Evolutionary conservation across 2,113 vertebrate species (phyloP).

Genomic region (Elanoides forficatus): DNA sequence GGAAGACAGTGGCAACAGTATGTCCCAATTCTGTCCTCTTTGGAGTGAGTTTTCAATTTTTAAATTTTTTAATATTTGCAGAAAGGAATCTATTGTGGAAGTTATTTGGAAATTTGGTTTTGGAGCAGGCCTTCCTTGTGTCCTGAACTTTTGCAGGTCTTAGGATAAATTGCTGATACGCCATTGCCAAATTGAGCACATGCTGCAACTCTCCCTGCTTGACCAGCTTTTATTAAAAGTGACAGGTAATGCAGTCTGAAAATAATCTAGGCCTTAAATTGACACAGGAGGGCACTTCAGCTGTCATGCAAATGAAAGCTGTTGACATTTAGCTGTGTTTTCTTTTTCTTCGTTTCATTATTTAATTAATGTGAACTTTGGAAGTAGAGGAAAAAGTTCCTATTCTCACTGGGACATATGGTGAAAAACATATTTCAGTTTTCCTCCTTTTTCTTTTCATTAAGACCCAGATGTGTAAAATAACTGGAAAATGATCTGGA

Average conservation of each 20-base stretch:
- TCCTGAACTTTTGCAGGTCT: not conserved
- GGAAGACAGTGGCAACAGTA: not conserved
- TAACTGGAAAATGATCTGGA: not conserved
- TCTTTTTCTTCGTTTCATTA: not conserved
- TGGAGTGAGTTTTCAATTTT: accelerated
- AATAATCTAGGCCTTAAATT: not conserved
- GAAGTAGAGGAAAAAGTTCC: not conserved
- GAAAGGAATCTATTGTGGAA: not conserved
- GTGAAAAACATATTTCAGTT: not conserved
- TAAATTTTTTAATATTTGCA: not conserved
- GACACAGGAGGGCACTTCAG: not conserved
- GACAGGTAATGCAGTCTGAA: not conserved
- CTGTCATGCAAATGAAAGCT: not conserved
- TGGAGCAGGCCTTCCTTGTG: not conserved
- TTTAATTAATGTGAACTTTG: not conserved
- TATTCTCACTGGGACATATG: not conserved
- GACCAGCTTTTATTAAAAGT: not conserved
- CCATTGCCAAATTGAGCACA: not conserved
- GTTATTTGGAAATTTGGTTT: not conserved
- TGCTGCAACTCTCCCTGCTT: not conserved
- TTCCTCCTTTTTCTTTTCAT: not conserved
- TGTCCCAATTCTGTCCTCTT: not conserved
- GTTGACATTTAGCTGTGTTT: not conserved
- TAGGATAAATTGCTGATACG: not conserved
- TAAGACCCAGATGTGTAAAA: not conserved